phyloP scores from a whole-genome alignment of 1,140 invertebrate genomes.

The Ceratina calcarata region DNA sequence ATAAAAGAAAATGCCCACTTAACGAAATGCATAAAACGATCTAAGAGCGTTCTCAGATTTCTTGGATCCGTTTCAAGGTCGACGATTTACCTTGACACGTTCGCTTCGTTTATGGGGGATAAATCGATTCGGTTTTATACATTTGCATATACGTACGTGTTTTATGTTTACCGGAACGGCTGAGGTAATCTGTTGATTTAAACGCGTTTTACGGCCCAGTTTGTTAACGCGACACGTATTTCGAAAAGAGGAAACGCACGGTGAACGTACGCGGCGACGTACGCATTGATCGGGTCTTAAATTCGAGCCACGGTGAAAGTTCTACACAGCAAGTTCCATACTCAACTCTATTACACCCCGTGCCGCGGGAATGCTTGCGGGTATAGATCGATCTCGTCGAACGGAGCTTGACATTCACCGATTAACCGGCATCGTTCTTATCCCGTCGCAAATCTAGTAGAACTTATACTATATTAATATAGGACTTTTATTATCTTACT shows the following conservation, averaged over 20 bases:
- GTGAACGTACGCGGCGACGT: constrained; percentile 17
- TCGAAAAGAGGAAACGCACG: constrained; percentile 14
- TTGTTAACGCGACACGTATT: constrained; percentile 36
- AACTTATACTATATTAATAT: too few relatives aligned
- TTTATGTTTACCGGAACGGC: background rate
- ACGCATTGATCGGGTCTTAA: constrained; percentile 18
- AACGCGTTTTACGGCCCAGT: constrained; percentile 3
- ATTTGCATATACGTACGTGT: too few relatives aligned
- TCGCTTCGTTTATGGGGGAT: background rate
- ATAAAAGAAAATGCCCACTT: background rate
- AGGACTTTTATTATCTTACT: too few relatives aligned
- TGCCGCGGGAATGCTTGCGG: constrained; percentile 20
- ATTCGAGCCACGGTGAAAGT: constrained; percentile 51
- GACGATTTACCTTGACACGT: background rate
- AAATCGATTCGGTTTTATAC: too few relatives aligned
- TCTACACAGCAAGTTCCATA: constrained; percentile 1
- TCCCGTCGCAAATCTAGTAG: background rate
- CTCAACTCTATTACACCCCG: constrained; percentile 26
- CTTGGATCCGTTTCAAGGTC: too few relatives aligned
- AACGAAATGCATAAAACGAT: too few relatives aligned
- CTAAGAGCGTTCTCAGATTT: too few relatives aligned
- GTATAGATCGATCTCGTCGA: background rate
- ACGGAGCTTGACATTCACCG: background rate
- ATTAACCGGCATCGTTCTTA: background rate
- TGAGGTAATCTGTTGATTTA: constrained; percentile 12